phyloP scores from a whole-genome alignment of 2,113 vertebrate species.

The Bungarus multicinctus region DNA sequence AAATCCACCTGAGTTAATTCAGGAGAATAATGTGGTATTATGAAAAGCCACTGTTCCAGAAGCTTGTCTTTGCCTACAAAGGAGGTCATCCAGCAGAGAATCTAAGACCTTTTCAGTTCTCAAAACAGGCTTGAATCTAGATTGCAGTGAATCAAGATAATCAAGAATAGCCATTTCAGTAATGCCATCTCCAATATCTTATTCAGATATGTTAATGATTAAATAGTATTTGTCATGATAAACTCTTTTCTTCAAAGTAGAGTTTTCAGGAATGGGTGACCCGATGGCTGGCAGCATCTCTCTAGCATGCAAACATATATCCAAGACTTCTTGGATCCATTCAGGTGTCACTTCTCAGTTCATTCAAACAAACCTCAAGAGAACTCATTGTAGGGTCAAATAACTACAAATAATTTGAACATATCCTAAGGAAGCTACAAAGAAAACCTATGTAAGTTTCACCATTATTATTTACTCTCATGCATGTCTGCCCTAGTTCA shows the following conservation, averaged over 20 bases:
- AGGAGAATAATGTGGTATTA: neutral
- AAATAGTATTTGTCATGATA: neutral
- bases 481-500: neutral
- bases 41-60: neutral
- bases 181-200: neutral
- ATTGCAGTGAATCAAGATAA: neutral
- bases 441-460: neutral
- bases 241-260: neutral
- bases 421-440: neutral
- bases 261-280: neutral
- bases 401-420: neutral
- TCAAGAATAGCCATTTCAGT: neutral
- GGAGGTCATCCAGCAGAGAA: neutral
- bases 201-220: neutral
- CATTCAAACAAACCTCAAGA: neutral
- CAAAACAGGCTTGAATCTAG: neutral
- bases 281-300: neutral
- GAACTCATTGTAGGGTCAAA: neutral
- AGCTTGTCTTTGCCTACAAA: neutral
- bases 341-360: neutral
- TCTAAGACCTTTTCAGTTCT: neutral
- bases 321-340: neutral
- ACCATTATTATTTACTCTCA: neutral
- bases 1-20: neutral
- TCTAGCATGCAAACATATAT: neutral